Base-by-base conservation (phyloP, 2,888 invertebrate genomes). In the Harpalus rubripes region DNA sequence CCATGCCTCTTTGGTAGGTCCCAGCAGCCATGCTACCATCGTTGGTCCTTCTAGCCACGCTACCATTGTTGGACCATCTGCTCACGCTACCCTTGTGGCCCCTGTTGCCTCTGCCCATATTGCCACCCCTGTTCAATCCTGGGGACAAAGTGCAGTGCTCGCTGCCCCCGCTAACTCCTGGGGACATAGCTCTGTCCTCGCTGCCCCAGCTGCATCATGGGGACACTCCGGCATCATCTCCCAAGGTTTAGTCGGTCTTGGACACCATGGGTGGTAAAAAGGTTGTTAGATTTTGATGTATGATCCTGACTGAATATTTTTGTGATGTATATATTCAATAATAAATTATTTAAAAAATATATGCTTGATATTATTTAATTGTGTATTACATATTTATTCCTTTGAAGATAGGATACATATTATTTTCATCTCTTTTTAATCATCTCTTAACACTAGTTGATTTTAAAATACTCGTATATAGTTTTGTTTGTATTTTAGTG, bases 221-320 rank as follows among this genome's bases (percentile, higher is more conserved):
- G 58, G n/a, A n/a, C 58, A 59, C 58, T 16, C n/a, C 7, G 58
- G 58, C 7, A 16, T 59, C 16, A 59, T 59, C 58, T 59, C 58
- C 7, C 58, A 59, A 16, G 58, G 58, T 15, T 59, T 59, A 59
- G 58, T 59, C 7, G 58, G 58, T 59, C 58, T 16, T 59, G 58
- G 58, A 59, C 58, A 59, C 16, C 58, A 59, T 59, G 58, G 58
- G n/a, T 59, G 58, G 58, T 59, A 59, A 59, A 59, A 32, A 16
- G 58, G 58, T 59, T 59, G 58, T 59, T 59, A 59, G 15, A 59
- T 59, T 59, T 59, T 59, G 58, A 59, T 59, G 58, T 32, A 32
- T 32, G 6, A 32, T 5, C 5, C 0, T 32, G 32, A 32, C 32
- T 32, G 32, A 32, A 32, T 32, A n/a, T 59, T 59, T 59, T 59